Evolutionary conservation across 1,140 invertebrate species (phyloP), one percentile per base, ranked within the genome.

Genomic region (Sipha flava): DNA sequence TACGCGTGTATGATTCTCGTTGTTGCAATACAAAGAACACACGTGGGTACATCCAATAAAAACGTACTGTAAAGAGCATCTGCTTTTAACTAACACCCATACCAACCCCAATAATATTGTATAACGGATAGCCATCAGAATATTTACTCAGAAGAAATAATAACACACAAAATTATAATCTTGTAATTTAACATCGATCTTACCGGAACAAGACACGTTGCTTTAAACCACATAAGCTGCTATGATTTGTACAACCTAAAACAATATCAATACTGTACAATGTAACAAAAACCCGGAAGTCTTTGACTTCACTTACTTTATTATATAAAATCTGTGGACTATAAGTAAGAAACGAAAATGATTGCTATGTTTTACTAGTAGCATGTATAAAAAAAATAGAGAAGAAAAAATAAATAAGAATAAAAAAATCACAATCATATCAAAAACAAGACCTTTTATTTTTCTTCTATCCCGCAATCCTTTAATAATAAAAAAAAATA

Each of bases 401-500:
- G 66, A 10, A 1, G 43, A 10, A 29, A 34, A n/a, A 31, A 23
- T 23, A 23, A 40, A 10, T 0, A 12, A n/a, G 23, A 29, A 9
- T 16, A 29, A 31, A 47, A 43, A 70, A 26, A 70, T 70, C 66
- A 29, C 66, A 40, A n/a, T 70, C 66, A 45, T 47, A 70, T 70
- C 40, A 70, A 23, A 70, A 70, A 70, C 66, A 70, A 47, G 43
- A 45, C 43, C 16, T 70, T 47, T 70, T 70, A 70, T 70, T 70
- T 29, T 29, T 18, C 6, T 29, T 70, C 7, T 29, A 10, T 45
- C 23, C 40, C 18, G 23, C 66, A 47, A 70, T 70, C 66, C 66
- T 70, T 70, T 70, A 70, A 70, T 70, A 70, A 70, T 47, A 70
- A 59, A 31, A 59, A 59, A n/a, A n/a, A n/a, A n/a, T n/a, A n/a